Base-by-base conservation (phyloP, 1,140 invertebrate species). In the Solenopsis fugax region DNA sequence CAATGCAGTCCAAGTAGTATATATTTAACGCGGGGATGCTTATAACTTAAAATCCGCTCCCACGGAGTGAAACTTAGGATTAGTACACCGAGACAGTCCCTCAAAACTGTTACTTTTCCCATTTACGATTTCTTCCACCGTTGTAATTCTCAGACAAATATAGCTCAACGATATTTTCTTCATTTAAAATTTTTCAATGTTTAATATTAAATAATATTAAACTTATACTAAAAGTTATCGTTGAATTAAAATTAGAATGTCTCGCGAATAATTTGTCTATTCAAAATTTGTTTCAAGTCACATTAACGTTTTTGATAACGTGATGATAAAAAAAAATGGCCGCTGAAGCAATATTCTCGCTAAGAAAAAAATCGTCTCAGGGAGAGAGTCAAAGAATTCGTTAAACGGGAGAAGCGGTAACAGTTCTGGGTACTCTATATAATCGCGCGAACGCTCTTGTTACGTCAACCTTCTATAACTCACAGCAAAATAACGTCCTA, bases 381-480 rank as follows among this genome's bases (percentile, higher is more conserved):
- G n/a, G n/a, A 37, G 48, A n/a, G n/a, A n/a, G 13, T 58, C 7
- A 21, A 24, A 58, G 21, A 50, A 84, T 24, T 84, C 24, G 18
- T 48, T 48, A 60, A 50, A 64, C 50, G 24, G 34, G 71, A 75
- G 69, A 18, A 37, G 41, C 34, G 24, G 29, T 37, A 75, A 84
- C 58, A 84, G 69, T 73, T 60, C 45, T 41, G 41, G 13, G 7
- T 41, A 84, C 24, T 73, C 9, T 84, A 75, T n/a, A 24, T 84
- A 75, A 84, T 73, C 41, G 21, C 41, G 34, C 72, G 48, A 18
- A 60, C 13, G 41, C 4, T 84, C 24, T 18, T 18, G 24, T 84
- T 84, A 84, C 80, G 71, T 84, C 69, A 84, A 84, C 45, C 80
- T 84, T 75, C 80, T 24, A 75, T 84, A 84, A 84, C 37, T 75